Base-by-base conservation (phyloP, 2,797 vertebrate genomes). In the Cirrhinus molitorella region DNA sequence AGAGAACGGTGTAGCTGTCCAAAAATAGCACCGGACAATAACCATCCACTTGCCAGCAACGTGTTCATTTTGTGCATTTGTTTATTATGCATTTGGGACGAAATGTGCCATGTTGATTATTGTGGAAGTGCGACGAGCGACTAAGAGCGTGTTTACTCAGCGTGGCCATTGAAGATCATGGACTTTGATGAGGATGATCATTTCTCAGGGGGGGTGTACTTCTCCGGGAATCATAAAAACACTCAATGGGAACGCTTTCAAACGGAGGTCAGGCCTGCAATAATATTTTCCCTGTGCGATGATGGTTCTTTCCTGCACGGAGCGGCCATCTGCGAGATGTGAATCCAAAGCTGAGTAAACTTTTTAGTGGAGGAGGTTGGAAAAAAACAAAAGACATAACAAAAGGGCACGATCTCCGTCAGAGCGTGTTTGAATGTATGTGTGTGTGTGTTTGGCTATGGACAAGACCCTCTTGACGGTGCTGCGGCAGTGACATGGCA, bases 301-400 rank as follows among this genome's bases (percentile, higher is more conserved):
- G 88, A 89, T 73, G 90, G 83, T 88, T 88, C 85, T 85, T 89
- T 90, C 90, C 90, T 88, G 89, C 87, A 76, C 73, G 14, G 79
- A 87, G 89, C 84, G 40, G 88, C 90, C 92, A 93, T 94, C 94
- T 94, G 94, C 89, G 85, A 87, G 89, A 91, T 89, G 89, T 87
- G 85, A 91, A 90, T 89, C 91, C 87, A 93, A 94, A 95, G 94
- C 94, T 95, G 93, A 94, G 91, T 94, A 94, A 95, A 95, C 94
- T 92, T 89, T 85, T 87, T 72, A 82, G 75, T 89, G 72, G 77
- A 77, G 85, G 67, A 37, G 73, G 57, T 59, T 74, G 85, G 17
- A 83, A 83, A 88, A 83, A 85, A 85, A 81, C 81, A 75, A 76
- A 87, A 82, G 80, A 87, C 87, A 85, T 75, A 81, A 81, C 83